Evolutionary conservation across 2,113 vertebrate species (phyloP), one percentile per base, ranked within the genome.

Genomic region (Lepus timidus): DNA sequence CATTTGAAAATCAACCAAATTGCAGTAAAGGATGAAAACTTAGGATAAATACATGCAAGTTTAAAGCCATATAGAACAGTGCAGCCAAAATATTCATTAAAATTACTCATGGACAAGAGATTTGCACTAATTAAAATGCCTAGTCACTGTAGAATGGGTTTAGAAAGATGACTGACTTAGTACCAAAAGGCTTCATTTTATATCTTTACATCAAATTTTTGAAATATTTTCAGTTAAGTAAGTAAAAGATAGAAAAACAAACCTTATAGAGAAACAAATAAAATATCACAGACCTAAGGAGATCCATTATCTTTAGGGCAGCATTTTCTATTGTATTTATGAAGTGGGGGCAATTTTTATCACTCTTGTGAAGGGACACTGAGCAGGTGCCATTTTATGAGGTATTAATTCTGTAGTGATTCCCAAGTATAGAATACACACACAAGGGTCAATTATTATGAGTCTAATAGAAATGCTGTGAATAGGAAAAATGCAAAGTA

Each of bases 111-210:
- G 93, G 92, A 96, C 94, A 97, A 96, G 88, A 96, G 95, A 96
- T 96, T 95, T 93, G 74, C 92, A 93, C 88, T 97, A 92, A 97
- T 96, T 97, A 97, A 97, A 97, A 97, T 97, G 87, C 96, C 93
- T 96, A 78, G 78, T 97, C 93, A 94, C 94, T 93, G 44, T 83
- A 97, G 73, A 95, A 55, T 92, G n/a, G 96, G 92, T 95, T 96
- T 95, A 97, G 78, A 90, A 61, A 17, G 55, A 92, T 91, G 61
- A 93, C 85, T 93, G 85, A 95, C 98, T 96, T 95, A 78, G 31
- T 74, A 97, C 44, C 92, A 90, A 97, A 97, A 91, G 94, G 36
- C 68, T 91, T 97, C 52, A 39, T 97, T 96, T 97, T 96, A 62
- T 96, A 61, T 90, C 91, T 96, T 97, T 97, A 91, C 91, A 39